Evolutionary conservation across 2,113 vertebrate species (phyloP).

Genomic region (Passer montanus): DNA sequence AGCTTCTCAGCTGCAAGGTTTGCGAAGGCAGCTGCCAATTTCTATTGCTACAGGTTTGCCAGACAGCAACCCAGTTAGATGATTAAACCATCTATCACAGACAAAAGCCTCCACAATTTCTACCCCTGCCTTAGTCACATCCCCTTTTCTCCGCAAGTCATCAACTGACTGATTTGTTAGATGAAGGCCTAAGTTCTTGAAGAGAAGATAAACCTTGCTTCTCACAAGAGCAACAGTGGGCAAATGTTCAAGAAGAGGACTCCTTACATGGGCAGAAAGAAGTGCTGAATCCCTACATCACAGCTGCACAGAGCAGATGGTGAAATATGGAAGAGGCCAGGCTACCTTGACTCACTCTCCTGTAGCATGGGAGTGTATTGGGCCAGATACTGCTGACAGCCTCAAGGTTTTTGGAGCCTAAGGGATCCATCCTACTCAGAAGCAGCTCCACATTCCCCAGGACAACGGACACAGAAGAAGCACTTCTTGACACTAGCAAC

Average conservation of each 20-base stretch:
- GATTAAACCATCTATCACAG: neutral
- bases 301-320: neutral
- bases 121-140: neutral
- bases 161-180: neutral
- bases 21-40: neutral
- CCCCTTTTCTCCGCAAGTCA: neutral
- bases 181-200: neutral
- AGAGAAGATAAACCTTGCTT: neutral
- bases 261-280: neutral
- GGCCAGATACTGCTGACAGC: neutral
- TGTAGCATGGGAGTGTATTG: fast-evolving
- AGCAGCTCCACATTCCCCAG: neutral
- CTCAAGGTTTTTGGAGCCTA: neutral
- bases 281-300: neutral
- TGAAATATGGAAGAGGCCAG: neutral
- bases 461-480: neutral
- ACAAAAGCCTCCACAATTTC: neutral
- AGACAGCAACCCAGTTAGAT: neutral
- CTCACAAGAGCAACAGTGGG: neutral
- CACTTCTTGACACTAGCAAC: neutral
- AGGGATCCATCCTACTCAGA: neutral
- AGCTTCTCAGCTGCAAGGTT: neutral
- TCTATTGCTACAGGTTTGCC: neutral
- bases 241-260: neutral
- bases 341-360: neutral